phyloP scores from a whole-genome alignment of 1,140 invertebrate genomes.

The Drosophila subobscura region DNA sequence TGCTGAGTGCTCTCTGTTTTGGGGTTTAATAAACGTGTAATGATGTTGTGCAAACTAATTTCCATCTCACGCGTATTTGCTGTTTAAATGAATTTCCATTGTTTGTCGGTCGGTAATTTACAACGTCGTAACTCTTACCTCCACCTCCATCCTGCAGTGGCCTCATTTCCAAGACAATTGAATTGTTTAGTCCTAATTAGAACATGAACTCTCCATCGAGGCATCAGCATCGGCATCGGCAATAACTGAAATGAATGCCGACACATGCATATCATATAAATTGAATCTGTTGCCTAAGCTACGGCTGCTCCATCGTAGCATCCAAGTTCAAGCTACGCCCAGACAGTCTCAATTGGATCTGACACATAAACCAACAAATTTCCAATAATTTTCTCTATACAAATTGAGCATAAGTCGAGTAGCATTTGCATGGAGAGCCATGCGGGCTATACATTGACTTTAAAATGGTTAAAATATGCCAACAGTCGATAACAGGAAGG shows the following conservation, averaged over 20 bases:
- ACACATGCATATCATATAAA: conserved; percentile 15
- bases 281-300: conserved; percentile 22
- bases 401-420: conserved; percentile 6
- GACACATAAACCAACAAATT: conserved; percentile 14
- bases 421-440: conserved; percentile 8
- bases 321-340: conserved; percentile 5
- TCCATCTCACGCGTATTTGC: conserved; percentile 37
- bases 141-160: neutral
- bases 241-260: conserved; percentile 23
- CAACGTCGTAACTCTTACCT: conserved; percentile 6
- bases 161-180: conserved; percentile 35
- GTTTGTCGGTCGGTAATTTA: conserved; percentile 47
- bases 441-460: conserved; percentile 5
- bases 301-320: neutral
- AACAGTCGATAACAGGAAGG: conserved; percentile 2
- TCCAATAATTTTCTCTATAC: conserved; percentile 3
- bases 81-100: conserved; percentile 55
- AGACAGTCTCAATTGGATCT: conserved; percentile 38
- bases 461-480: conserved; percentile 24
- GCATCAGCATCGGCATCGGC: neutral
- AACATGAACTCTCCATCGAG: conserved; percentile 12
- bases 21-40: conserved; percentile 44
- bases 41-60: conserved; percentile 46
- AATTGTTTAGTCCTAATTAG: conserved; percentile 45
- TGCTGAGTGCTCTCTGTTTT: neutral